Conservation (phyloP, 2,797 vertebrate species). For the Sebastes miniatus region DNA sequence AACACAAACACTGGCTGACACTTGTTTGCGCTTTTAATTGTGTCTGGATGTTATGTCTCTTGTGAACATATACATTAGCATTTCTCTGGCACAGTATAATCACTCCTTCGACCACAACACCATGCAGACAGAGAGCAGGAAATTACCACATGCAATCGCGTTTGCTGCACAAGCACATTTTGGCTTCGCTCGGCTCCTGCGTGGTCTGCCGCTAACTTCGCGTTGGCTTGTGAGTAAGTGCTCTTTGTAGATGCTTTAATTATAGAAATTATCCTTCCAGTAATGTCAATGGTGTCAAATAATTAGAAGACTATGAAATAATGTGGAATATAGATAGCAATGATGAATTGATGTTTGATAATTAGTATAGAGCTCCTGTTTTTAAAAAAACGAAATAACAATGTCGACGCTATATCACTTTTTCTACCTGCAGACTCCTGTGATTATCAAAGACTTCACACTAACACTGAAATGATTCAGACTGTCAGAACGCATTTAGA, state of each 20-base stretch:
- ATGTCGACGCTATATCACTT: not conserved
- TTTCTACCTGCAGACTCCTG: constrained; percentile 1
- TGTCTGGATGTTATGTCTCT: constrained; percentile 82
- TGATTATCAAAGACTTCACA: constrained; percentile 38
- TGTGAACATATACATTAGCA: constrained; percentile 80
- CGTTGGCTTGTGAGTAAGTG: constrained; percentile 37
- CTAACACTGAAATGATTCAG: constrained; percentile 3
- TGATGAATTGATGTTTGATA: not conserved
- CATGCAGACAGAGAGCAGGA: constrained; percentile 73
- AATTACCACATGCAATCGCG: constrained; percentile 77
- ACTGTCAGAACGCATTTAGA: constrained; percentile 38
- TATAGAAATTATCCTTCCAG: not conserved
- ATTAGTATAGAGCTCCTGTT: not conserved
- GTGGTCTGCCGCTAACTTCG: constrained; percentile 53
- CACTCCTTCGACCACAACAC: constrained; percentile 76
- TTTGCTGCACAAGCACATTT: constrained; percentile 76
- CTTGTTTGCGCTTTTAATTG: constrained; percentile 83
- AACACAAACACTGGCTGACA: constrained; percentile 81
- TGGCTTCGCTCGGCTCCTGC: constrained; percentile 56
- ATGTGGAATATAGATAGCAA: not conserved
- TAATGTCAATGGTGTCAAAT: not conserved
- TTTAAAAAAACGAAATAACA: not conserved
- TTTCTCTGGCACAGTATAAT: constrained; percentile 78
- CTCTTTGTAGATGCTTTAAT: constrained; percentile 27
- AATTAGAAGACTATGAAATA: not conserved